phyloP scores from a whole-genome alignment of 30 jellyfish, hydroid and myxozoan genomes.

The Aurelia aurita complex sp. Pacific region DNA sequence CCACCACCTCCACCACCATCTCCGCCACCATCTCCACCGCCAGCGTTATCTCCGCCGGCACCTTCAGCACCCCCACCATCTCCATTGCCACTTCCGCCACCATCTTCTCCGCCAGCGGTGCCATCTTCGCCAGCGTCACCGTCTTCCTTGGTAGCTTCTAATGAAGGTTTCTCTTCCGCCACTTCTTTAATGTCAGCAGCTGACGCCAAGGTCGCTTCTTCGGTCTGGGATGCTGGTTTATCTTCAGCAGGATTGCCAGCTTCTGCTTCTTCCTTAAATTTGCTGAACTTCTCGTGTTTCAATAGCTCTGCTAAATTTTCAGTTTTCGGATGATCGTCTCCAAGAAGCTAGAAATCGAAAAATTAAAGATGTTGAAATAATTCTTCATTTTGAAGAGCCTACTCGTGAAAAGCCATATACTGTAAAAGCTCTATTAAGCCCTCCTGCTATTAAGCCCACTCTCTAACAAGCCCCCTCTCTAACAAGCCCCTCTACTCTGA shows the following conservation, averaged over 20 bases:
- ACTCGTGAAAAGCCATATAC: no score
- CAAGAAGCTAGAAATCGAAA: slow-evolving; percentile 26
- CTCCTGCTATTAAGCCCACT: no score
- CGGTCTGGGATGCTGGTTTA: not conserved
- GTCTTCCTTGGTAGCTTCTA: not conserved
- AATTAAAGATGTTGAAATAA: not conserved
- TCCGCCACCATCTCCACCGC: slow-evolving; percentile 46
- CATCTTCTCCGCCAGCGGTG: slow-evolving; percentile 9
- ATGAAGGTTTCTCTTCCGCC: not conserved
- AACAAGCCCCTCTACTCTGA: no score
- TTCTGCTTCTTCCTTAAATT: slow-evolving; percentile 24
- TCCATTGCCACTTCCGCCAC: slow-evolving; percentile 16
- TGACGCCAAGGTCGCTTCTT: slow-evolving; percentile 7
- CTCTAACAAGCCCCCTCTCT: no score
- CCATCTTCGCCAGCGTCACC: slow-evolving; percentile 20
- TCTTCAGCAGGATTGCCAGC: slow-evolving; percentile 20
- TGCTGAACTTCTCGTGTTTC: slow-evolving; percentile 32
- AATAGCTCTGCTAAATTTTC: slow-evolving; percentile 41
- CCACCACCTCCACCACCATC: slow-evolving; percentile 50
- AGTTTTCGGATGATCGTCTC: slow-evolving; percentile 70
- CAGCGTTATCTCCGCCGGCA: slow-evolving; percentile 45
- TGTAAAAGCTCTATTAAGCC: no score
- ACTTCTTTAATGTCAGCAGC: slow-evolving; percentile 2
- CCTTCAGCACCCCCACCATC: slow-evolving; percentile 49
- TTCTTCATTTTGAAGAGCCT: not conserved